Base-by-base conservation (phyloP, 92 coral and sea anemone genomes). In the Meandrina meandrites region DNA sequence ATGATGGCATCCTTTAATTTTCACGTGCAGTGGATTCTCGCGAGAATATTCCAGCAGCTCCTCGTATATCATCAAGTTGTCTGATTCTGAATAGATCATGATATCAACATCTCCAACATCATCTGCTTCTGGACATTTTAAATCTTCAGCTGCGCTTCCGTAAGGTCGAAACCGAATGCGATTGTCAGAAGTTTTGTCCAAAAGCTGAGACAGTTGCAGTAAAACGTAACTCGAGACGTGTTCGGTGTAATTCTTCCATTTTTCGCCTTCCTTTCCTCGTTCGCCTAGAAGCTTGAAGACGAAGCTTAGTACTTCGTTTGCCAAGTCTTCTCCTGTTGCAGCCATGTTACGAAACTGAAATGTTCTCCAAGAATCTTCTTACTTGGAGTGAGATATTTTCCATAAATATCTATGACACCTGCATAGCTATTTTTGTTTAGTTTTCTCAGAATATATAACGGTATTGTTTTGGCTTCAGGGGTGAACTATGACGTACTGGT, bases 61-160 rank as follows among this genome's bases (percentile, higher is more conserved):
- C 8, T 86, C 88, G 64, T 82, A 12, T 47, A 93, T 76, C 80
- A 54, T 79, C 62, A 86, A 76, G 35, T 89, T 86, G 0, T 89
- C 91, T 68, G 91, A 67, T 9, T 70, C 57, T 7, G 96, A 87
- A 75, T 58, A 87, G 58, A 93, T 72, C 90, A 91, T 79, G 24
- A 93, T 48, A 56, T 93, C 96, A 7, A 91, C 53, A 80, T 93
- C 96, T 17, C 94, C 94, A 22, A 93, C 83, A 45, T 93, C 91
- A 48, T 87, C 72, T 3, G 90, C 70, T 5, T 81, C 70, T 68
- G 78, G 76, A 42, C 87, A 82, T 80, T 83, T 91, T 2, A 93
- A 86, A 19, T 86, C 87, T 81, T 93, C 96, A 0, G 70, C 88
- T 0, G 96, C 81, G 54, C 96, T 91, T 31, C 96, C 96, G 58